Base-by-base conservation (phyloP, 2,888 invertebrate species). In the Cryptosula pallasiana region DNA sequence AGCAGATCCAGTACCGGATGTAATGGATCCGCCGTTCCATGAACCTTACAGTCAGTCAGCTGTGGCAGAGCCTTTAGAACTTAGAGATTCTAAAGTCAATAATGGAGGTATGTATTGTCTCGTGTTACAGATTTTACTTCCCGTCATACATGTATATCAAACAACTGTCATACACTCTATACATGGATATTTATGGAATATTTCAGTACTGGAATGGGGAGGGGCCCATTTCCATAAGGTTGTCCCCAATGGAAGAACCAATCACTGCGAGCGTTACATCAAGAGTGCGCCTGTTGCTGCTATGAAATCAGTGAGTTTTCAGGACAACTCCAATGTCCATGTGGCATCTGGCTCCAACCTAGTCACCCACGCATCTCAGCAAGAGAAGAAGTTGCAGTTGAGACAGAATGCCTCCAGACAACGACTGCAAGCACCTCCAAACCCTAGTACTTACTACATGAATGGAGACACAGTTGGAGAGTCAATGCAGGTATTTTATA, bases 1-100 rank as follows among this genome's bases (percentile, higher is more conserved):
- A 27, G 78, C 73, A 36, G 79, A 81, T 25, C 76, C 79, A 0
- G 76, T 76, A 35, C 81, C 82, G 1, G 71, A 75, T 2, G 71
- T 79, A 71, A 74, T 78, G 1, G 78, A 78, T 16, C 75, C 78
- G 3, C 75, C 73, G 45, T 70, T 23, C 45, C 45, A 54, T 32
- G 70, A 70, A 29, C 70, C 70, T 2, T 70, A 54, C 70, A 36
- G 70, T 16, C 45, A 70, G 45, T 70, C 70, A 27, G 55, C 55
- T 36, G 45, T 54, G 29, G 45, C 70, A 3, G 70, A 70, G 45
- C 70, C 36, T n/a, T 23, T 70, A 13, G 70, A 70, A 23, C 70
- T 63, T 27, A 2, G 63, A 63, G n/a, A 32, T n/a, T 5, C 29
- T n/a, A 63, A 27, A 29, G 63, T 63, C 63, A 63, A 63, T 3